These are phyloP conservation scores for Steinernema scapterisci DNA, from an alignment of 2,888 invertebrate genomes.

Conservation along the genomic window DNA sequence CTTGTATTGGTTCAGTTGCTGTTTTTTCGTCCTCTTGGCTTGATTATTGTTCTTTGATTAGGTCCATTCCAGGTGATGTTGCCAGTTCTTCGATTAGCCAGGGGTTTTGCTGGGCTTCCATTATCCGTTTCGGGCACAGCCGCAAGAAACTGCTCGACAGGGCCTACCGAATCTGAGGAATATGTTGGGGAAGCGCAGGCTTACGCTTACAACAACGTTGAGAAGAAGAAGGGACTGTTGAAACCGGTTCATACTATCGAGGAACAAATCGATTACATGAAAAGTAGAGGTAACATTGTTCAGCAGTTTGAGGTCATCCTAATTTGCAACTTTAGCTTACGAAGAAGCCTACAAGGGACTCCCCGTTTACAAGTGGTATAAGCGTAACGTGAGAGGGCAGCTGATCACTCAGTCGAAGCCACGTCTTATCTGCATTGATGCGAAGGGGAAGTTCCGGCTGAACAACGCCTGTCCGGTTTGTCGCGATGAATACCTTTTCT, in stretches of 20 bases:
- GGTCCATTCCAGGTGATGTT: too few species aligned
- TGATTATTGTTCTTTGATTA: too few species aligned
- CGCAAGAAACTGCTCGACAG: too few species aligned
- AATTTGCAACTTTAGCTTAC: constrained; percentile 50
- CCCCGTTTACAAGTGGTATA: constrained; percentile 62
- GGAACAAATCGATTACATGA: constrained; percentile 64
- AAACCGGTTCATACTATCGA: constrained; percentile 62
- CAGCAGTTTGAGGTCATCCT: neutral
- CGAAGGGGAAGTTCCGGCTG: constrained; percentile 61
- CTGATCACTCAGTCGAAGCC: constrained; percentile 60
- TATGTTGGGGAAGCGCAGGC: too few species aligned
- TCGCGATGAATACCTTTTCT: constrained; percentile 66
- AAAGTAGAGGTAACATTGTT: constrained; percentile 54
- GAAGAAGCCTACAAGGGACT: constrained; percentile 62
- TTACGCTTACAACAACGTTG: constrained; percentile 63
- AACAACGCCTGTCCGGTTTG: constrained; percentile 66
- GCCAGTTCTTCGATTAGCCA: too few species aligned
- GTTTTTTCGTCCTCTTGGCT: too few species aligned
- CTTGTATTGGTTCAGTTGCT: too few species aligned
- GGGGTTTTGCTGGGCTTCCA: too few species aligned
- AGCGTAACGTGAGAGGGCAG: constrained; percentile 61
- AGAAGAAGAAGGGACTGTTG: constrained; percentile 61
- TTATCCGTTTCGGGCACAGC: too few species aligned
- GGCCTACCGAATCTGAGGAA: too few species aligned
- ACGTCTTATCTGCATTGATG: constrained; percentile 64